phyloP scores from a whole-genome alignment of 2,113 vertebrate genomes.

The Vanacampus margaritifer region DNA sequence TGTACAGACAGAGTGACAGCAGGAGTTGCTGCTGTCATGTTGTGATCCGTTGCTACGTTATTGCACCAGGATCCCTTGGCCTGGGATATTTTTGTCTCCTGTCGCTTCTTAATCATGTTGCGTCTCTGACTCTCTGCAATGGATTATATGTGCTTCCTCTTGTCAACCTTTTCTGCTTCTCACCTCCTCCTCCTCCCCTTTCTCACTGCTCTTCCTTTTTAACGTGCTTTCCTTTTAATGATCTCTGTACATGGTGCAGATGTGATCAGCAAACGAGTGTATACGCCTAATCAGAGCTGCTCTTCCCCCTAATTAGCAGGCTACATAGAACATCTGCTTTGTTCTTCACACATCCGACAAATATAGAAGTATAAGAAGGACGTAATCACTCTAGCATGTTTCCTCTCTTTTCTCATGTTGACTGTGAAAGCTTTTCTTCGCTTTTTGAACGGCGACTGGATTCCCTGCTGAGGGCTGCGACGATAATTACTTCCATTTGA shows the following conservation, averaged over 20 bases:
- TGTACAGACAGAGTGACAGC: slow-evolving; percentile 50
- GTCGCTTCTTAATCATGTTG: slow-evolving; percentile 61
- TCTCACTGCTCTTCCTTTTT: neutral
- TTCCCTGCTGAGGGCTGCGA: neutral
- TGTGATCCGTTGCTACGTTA: slow-evolving; percentile 35
- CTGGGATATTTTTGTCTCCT: slow-evolving; percentile 59
- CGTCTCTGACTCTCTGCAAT: slow-evolving; percentile 51
- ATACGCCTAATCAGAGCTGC: neutral
- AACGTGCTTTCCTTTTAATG: neutral
- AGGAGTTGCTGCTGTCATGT: slow-evolving; percentile 50
- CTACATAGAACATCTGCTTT: neutral
- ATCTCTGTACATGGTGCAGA: neutral
- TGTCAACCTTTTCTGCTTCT: neutral
- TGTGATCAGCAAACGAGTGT: neutral
- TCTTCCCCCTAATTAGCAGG: neutral
- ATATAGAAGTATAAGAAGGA: neutral
- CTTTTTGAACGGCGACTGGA: neutral
- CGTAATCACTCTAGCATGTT: neutral
- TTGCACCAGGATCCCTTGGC: slow-evolving; percentile 44
- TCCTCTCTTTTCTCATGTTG: neutral
- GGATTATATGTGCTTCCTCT: slow-evolving; percentile 14
- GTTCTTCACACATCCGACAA: neutral
- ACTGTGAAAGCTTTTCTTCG: neutral
- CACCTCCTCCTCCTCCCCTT: too few relatives aligned
- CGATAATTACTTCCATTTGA: neutral